Percentiles rank a stretch among this genome's conserved stretches.
Evolutionary conservation across 2,113 vertebrate genomes (phyloP).

Genomic region (Notothenia rossii): DNA sequence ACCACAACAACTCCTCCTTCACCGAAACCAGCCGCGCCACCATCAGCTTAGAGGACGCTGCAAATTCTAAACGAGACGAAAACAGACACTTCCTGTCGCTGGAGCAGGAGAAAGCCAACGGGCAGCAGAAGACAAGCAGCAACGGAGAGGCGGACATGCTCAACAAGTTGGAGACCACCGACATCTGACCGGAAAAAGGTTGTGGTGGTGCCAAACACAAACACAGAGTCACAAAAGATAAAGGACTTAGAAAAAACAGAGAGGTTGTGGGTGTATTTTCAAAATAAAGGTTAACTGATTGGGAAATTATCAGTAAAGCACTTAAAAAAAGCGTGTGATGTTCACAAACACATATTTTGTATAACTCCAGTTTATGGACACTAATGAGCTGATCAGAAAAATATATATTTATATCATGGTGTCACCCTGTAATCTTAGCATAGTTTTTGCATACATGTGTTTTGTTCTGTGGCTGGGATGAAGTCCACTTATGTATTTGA

Average conservation of each 20-base stretch:
- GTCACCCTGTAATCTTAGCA: conserved; percentile 2
- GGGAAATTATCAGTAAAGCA: conserved; percentile 8
- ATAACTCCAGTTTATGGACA: background rate
- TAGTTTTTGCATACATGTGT: conserved; percentile 19
- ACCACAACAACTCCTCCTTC: conserved; percentile 80
- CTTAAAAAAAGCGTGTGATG: conserved; percentile 26
- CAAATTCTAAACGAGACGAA: background rate
- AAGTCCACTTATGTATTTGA: background rate
- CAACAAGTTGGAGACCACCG: conserved; percentile 55
- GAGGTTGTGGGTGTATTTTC: conserved; percentile 4
- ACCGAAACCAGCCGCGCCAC: conserved; percentile 75
- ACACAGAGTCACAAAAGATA: background rate
- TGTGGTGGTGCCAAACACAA: background rate
- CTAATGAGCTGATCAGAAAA: background rate
- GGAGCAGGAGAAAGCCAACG: conserved; percentile 36
- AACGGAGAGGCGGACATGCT: conserved; percentile 49
- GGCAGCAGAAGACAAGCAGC: conserved; percentile 53
- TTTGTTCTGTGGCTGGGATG: conserved; percentile 7
- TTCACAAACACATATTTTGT: conserved; percentile 21
- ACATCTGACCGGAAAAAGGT: conserved; percentile 62
- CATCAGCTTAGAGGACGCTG: conserved; percentile 48
- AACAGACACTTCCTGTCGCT: background rate
- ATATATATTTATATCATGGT: conserved; percentile 3
- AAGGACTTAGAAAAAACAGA: background rate
- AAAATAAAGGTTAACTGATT: conserved; percentile 8